Base-by-base conservation (phyloP, 1,140 invertebrate genomes). In the Colletes latitarsis region DNA sequence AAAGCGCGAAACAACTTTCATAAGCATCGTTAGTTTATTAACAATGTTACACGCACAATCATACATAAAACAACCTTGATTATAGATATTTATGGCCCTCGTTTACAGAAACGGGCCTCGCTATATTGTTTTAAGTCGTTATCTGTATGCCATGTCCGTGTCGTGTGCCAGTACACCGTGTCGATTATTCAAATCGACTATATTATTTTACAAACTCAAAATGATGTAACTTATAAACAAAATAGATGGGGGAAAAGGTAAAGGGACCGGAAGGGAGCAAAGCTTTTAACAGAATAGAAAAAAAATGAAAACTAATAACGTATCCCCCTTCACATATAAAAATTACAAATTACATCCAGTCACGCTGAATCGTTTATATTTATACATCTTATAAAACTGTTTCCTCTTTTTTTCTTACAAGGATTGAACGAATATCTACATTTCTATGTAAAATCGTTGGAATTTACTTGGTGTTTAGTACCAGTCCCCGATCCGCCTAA, bases 21-120 rank as follows among this genome's bases (percentile, higher is more conserved):
- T 93, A 92, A 93, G 91, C 91, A 93, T 92, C 90, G 91, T 89
- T 91, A 87, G 75, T 91, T 93, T 93, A 92, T 92, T 93, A 92
- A 93, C 90, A 92, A 89, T 92, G 83, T 92, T 92, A 91, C 91
- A 92, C 91, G 90, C 91, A 92, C 91, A 93, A 90, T 92, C 92
- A 92, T 92, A 92, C 91, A 92, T 91, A 91, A 88, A 92, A 92
- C 91, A 92, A 92, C 91, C 89, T 91, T 84, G 83, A 86, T 89
- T 90, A 90, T 91, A 91, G 85, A 87, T 91, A 89, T 89, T 86
- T 88, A 88, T 89, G 84, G 84, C 73, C 86, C 84, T 88, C 80
- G 73, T 91, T 84, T 81, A 64, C 21, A 90, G 81, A 87, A 80
- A 89, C 89, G 85, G 89, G 88, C 66, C 78, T 80, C 83, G 85